These are phyloP conservation scores for Rutpela maculata DNA, from an alignment of 2,888 invertebrate genomes.

Conservation along the genomic window DNA sequence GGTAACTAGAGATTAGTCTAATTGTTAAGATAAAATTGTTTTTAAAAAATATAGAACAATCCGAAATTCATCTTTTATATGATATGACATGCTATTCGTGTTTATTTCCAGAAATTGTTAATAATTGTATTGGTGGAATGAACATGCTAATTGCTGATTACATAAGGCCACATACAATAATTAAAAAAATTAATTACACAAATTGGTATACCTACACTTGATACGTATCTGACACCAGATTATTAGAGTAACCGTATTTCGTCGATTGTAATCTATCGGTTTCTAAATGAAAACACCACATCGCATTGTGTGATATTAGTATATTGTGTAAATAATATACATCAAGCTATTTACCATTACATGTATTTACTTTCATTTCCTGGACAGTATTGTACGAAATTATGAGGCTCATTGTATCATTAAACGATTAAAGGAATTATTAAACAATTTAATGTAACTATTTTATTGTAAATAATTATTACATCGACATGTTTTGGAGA, in stretches of 20 bases:
- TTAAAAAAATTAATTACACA: neutral
- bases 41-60: too few relatives aligned
- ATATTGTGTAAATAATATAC: neutral
- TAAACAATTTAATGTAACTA: constrained; percentile 14
- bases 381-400: constrained; percentile 13
- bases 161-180: too few relatives aligned
- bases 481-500: neutral
- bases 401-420: neutral
- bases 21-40: too few relatives aligned
- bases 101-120: too few relatives aligned
- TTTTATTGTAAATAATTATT: constrained; percentile 12
- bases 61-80: too few relatives aligned
- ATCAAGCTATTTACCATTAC: constrained; percentile 3
- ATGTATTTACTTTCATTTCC: constrained; percentile 27
- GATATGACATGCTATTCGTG: too few relatives aligned
- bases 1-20: too few relatives aligned
- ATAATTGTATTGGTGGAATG: too few relatives aligned
- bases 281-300: constrained; percentile 20
- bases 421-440: constrained; percentile 11
- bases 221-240: neutral
- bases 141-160: too few relatives aligned
- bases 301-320: neutral
- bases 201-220: neutral
- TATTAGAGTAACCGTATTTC: neutral
- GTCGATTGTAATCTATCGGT: neutral